A percentile compares a stretch with the other conserved stretches of the same genome.
These are phyloP conservation scores for Bombus superbus DNA, from an alignment of 1,140 invertebrate genomes.

Conservation along the genomic window DNA sequence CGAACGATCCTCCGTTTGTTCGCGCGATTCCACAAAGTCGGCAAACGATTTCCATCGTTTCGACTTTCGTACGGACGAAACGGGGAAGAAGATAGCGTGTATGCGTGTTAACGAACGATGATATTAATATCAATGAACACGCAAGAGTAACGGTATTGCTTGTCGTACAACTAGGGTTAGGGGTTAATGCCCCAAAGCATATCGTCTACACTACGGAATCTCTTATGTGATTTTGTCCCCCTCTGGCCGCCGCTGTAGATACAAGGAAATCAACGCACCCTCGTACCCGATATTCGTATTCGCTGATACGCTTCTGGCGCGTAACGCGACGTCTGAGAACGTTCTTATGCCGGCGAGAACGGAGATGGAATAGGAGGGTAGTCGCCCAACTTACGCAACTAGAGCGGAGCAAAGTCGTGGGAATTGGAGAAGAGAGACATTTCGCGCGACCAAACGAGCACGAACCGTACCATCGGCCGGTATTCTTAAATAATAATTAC, in stretches of 20 bases:
- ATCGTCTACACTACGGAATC: constrained; percentile 7
- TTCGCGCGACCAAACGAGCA: not conserved
- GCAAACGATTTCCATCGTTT: not conserved
- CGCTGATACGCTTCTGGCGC: not conserved
- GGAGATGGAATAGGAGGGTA: not conserved
- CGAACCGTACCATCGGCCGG: too few relatives aligned
- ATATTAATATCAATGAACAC: not conserved
- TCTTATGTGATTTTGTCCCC: constrained; percentile 18
- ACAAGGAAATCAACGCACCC: not conserved
- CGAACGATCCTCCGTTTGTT: not conserved
- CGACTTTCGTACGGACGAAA: not conserved
- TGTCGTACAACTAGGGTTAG: not conserved
- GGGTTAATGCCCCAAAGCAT: constrained; percentile 11
- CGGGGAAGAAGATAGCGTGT: not conserved
- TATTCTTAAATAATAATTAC: too few relatives aligned
- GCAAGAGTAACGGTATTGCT: not conserved
- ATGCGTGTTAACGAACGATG: not conserved
- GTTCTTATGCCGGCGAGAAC: not conserved
- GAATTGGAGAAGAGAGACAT: not conserved
- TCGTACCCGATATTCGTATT: not conserved
- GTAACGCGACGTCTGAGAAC: not conserved
- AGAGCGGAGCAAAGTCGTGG: not conserved
- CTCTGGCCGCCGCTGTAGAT: not conserved
- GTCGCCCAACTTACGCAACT: not conserved
- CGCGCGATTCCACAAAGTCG: too few relatives aligned